phyloP scores from a whole-genome alignment of 2,113 vertebrate species.

The Odocoileus hemionus region DNA sequence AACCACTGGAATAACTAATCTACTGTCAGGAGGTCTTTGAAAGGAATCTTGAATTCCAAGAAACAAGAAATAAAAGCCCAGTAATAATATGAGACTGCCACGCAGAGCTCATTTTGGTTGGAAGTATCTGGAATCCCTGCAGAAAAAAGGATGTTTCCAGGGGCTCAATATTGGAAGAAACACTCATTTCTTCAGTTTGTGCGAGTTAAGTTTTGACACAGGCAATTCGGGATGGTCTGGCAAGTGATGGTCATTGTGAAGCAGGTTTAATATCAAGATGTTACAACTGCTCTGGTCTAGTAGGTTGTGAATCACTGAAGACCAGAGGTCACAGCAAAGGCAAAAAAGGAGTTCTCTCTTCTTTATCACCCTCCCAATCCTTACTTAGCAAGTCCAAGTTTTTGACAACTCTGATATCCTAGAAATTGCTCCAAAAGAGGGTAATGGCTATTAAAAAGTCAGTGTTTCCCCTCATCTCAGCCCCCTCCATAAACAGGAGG shows the following conservation, averaged over 20 bases:
- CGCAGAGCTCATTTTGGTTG: neutral
- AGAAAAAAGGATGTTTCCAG: neutral
- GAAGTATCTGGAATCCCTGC: neutral
- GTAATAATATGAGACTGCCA: neutral
- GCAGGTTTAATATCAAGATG: neutral
- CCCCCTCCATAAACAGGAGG: neutral
- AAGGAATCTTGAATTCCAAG: constrained; percentile 24
- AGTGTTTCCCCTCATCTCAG: neutral
- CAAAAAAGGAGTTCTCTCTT: neutral
- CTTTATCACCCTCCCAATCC: neutral
- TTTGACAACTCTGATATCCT: neutral
- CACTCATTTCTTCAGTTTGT: neutral
- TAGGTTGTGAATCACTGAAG: neutral
- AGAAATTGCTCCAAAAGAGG: neutral
- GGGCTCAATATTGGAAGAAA: neutral
- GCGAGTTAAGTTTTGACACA: neutral
- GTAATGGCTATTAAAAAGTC: neutral
- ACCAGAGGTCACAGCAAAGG: neutral
- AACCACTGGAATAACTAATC: neutral
- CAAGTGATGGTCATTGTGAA: neutral
- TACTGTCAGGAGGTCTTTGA: constrained; percentile 3
- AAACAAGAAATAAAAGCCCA: constrained; percentile 31
- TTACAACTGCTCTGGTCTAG: neutral
- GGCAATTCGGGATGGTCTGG: neutral
- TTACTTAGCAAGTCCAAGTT: neutral